Evolutionary conservation across 2,113 vertebrate genomes (phyloP).

Genomic region (Siniperca chuatsi): DNA sequence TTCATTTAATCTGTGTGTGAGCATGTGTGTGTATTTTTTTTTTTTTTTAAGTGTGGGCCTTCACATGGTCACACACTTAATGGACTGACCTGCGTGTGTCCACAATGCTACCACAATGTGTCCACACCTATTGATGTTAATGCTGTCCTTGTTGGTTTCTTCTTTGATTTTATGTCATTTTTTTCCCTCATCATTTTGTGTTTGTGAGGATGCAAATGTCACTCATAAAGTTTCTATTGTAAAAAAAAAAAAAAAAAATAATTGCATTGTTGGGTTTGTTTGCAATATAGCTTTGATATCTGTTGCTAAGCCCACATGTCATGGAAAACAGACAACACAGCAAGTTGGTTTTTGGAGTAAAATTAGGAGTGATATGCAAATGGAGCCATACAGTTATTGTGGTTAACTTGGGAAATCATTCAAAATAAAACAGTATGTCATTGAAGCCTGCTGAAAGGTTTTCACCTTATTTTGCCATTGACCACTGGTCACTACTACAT

Average conservation of each 20-base stretch:
- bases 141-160: conserved; percentile 58
- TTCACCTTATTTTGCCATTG: conserved; percentile 36
- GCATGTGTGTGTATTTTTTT: conserved; percentile 49
- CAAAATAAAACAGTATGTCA: conserved; percentile 73
- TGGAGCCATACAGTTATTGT: conserved; percentile 51
- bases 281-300: conserved; percentile 58
- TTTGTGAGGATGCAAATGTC: conserved; percentile 74
- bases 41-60: conserved; percentile 33
- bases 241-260: no score
- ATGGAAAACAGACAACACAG: conserved; percentile 40
- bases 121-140: conserved; percentile 50
- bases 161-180: conserved; percentile 52
- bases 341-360: conserved; percentile 38
- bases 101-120: conserved; percentile 34
- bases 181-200: conserved; percentile 69
- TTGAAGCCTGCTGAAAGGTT: conserved; percentile 42
- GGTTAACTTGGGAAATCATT: conserved; percentile 66
- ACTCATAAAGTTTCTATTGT: conserved; percentile 69
- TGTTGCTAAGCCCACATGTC: conserved; percentile 50
- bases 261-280: conserved; percentile 54
- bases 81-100: conserved; percentile 31
- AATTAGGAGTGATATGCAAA: conserved; percentile 52
- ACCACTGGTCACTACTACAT: background rate
- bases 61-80: conserved; percentile 33
- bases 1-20: conserved; percentile 44